Percentiles rank a stretch among this genome's conserved stretches.
Evolutionary conservation across 2,797 vertebrate species (phyloP).

Genomic region (Spondyliosoma cantharus): DNA sequence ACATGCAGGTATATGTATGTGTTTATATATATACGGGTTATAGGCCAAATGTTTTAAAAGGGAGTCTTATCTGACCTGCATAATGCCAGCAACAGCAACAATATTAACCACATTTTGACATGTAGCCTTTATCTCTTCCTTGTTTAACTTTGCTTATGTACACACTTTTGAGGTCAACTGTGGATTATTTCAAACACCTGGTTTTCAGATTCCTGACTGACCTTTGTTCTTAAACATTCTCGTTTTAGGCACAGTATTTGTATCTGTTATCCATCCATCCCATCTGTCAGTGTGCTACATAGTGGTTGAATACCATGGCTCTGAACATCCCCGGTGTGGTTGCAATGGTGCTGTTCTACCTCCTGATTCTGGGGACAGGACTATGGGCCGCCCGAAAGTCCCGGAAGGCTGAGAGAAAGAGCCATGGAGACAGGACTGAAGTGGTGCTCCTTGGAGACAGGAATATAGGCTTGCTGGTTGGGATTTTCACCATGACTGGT

Average conservation of each 20-base stretch:
- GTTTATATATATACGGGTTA: too few species aligned
- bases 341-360: slow-evolving; percentile 62
- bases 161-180: too few species aligned
- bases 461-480: slow-evolving; percentile 64
- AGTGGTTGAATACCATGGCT: slow-evolving; percentile 47
- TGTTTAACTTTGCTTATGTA: too few species aligned
- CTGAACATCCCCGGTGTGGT: slow-evolving; percentile 66
- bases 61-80: too few species aligned
- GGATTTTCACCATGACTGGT: slow-evolving; percentile 75
- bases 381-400: slow-evolving; percentile 66
- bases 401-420: slow-evolving; percentile 44
- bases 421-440: slow-evolving; percentile 44
- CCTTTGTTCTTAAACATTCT: neutral
- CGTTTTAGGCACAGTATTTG: neutral
- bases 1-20: too few species aligned
- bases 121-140: too few species aligned
- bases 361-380: slow-evolving; percentile 67
- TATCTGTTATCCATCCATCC: neutral
- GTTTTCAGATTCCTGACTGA: neutral
- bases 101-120: too few species aligned
- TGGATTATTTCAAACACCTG: neutral
- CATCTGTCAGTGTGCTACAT: neutral
- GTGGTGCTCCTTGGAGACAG: slow-evolving; percentile 66
- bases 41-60: too few species aligned
- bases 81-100: too few species aligned